Conservation (phyloP, 2,113 vertebrate species). For the Campylorhamphus procurvoides region DNA sequence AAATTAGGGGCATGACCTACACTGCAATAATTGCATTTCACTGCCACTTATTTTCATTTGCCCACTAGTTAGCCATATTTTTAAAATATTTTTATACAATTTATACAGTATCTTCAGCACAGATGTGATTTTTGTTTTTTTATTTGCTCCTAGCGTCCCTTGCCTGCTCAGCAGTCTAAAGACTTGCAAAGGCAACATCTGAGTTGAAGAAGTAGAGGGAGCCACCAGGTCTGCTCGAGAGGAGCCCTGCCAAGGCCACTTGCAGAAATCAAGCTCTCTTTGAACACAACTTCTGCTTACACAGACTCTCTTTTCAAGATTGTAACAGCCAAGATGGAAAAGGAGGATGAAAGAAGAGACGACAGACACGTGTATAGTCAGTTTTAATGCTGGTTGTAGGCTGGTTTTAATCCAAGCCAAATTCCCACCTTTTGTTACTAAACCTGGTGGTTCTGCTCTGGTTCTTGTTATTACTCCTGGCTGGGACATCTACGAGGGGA, state of each 20-base stretch:
- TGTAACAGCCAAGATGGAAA: not conserved
- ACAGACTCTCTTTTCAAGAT: not conserved
- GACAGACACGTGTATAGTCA: not conserved
- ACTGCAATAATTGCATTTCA: not conserved
- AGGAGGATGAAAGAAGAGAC: not conserved
- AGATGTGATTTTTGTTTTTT: not conserved
- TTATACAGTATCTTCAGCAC: accelerated
- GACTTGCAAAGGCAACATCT: not conserved
- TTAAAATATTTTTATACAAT: not conserved
- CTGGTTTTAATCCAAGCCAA: not conserved
- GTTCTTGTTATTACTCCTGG: not conserved
- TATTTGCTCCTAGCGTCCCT: not conserved
- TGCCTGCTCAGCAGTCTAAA: not conserved
- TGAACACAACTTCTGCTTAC: not conserved
- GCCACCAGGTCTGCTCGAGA: not conserved
- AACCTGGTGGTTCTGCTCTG: not conserved
- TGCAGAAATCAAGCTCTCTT: not conserved
- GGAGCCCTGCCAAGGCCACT: not conserved
- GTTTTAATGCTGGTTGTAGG: not conserved
- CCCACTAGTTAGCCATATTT: not conserved
- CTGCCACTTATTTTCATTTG: not conserved
- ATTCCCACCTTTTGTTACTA: not conserved
- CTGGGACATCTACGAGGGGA: not conserved
- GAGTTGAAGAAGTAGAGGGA: not conserved
- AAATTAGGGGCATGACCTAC: not conserved